phyloP scores from a whole-genome alignment of 2,113 vertebrate species.

The Candoia aspera region DNA sequence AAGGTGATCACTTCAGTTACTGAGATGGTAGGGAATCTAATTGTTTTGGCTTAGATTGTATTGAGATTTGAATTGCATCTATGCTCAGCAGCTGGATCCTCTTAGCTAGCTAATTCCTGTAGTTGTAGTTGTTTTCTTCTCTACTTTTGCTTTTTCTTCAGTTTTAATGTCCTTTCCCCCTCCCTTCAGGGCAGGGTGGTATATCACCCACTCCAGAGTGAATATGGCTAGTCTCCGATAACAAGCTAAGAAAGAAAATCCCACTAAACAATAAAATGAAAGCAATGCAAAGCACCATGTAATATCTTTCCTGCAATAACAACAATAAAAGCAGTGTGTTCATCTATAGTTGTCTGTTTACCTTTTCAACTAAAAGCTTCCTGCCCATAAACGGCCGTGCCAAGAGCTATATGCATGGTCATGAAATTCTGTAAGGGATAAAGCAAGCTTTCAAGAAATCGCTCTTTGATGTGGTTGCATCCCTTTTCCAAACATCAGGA shows the following conservation, averaged over 20 bases:
- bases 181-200: not conserved
- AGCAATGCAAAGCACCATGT: conserved; percentile 60
- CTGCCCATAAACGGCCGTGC: conserved; percentile 65
- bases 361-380: conserved; percentile 70
- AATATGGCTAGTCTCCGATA: not conserved
- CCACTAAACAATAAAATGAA: conserved; percentile 56
- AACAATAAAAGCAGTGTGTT: conserved; percentile 65
- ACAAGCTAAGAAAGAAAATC: conserved; percentile 49
- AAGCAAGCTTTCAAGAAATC: conserved; percentile 14
- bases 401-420: conserved; percentile 68
- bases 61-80: not conserved
- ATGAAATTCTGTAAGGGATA: conserved; percentile 63
- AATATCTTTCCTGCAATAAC: conserved; percentile 64
- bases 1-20: not conserved
- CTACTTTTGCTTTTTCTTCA: not conserved
- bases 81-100: not conserved
- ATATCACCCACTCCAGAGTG: not conserved
- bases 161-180: not conserved
- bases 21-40: not conserved
- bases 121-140: not conserved
- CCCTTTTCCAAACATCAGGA: conserved; percentile 2
- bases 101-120: not conserved
- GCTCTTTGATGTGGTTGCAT: conserved; percentile 19
- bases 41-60: not conserved
- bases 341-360: conserved; percentile 55